Evolutionary conservation across 2,888 invertebrate genomes (phyloP).

Genomic region (Hesperia comma): DNA sequence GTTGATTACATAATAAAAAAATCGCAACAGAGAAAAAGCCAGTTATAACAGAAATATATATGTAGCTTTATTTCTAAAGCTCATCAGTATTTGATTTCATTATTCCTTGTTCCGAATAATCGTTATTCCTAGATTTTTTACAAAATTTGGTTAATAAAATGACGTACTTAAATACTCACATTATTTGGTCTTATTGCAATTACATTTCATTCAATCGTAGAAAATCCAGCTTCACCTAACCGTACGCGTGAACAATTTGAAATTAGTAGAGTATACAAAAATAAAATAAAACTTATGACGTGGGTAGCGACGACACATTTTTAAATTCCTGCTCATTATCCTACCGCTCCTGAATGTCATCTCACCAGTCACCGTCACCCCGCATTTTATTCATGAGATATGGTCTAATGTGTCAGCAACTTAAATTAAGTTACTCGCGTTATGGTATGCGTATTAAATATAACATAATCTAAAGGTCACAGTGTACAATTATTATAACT

Average conservation of each 20-base stretch:
- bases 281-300: constrained; percentile 42
- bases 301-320: constrained; percentile 55
- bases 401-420: constrained; percentile 65
- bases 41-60: too few species aligned
- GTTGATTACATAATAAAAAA: too few species aligned
- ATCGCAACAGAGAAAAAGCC: too few species aligned
- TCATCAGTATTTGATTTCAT: too few species aligned
- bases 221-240: constrained; percentile 14
- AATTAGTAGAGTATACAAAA: constrained; percentile 13
- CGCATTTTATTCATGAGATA: constrained; percentile 69
- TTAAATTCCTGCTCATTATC: constrained; percentile 69
- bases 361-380: constrained; percentile 61
- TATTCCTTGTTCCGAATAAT: too few species aligned
- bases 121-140: too few species aligned
- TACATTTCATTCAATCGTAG: constrained; percentile 19
- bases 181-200: constrained; percentile 7
- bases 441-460: constrained; percentile 29
- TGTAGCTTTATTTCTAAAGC: too few species aligned
- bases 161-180: neutral
- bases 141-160: neutral
- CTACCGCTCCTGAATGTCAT: constrained; percentile 65
- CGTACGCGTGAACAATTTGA: neutral
- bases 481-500: too few species aligned
- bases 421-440: constrained; percentile 39
- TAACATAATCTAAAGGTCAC: neutral